Evolutionary conservation across 2,113 vertebrate genomes (phyloP).

Genomic region (Sminthopsis crassicaudata): DNA sequence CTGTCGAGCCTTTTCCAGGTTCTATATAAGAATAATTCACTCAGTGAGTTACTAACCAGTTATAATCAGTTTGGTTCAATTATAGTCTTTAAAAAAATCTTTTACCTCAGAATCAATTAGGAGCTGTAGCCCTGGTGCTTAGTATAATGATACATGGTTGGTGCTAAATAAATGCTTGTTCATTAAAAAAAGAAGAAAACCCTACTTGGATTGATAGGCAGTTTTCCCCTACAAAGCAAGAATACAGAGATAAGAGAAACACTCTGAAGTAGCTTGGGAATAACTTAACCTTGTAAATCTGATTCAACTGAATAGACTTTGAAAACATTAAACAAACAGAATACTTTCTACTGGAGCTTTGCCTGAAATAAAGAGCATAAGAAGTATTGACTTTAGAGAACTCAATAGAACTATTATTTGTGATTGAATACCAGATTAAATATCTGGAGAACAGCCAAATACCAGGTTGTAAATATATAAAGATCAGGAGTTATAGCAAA

Average conservation of each 20-base stretch:
- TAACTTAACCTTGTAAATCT: slow-evolving; percentile 30
- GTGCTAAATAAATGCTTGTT: not conserved
- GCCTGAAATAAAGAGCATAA: slow-evolving; percentile 44
- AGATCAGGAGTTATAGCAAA: not conserved
- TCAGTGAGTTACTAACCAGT: not conserved
- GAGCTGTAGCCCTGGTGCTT: not conserved
- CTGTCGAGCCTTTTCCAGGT: not conserved
- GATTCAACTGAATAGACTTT: slow-evolving; percentile 23
- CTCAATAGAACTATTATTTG: slow-evolving; percentile 20
- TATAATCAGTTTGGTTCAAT: not conserved
- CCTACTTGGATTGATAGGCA: slow-evolving; percentile 4
- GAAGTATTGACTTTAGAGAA: slow-evolving; percentile 37
- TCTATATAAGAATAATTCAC: not conserved
- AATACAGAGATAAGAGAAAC: not conserved
- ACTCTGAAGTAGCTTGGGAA: slow-evolving; percentile 14
- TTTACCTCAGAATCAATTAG: not conserved
- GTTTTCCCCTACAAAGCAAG: slow-evolving; percentile 9
- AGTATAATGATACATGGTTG: not conserved
- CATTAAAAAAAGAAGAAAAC: not conserved
- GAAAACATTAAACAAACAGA: slow-evolving; percentile 45
- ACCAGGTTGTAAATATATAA: not conserved
- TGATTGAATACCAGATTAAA: slow-evolving; percentile 27
- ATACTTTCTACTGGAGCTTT: slow-evolving; percentile 26
- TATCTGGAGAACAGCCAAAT: not conserved
- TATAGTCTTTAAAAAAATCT: not conserved